phyloP scores from a whole-genome alignment of 2,797 vertebrate species.

The Enteromius thamalakanensis region DNA sequence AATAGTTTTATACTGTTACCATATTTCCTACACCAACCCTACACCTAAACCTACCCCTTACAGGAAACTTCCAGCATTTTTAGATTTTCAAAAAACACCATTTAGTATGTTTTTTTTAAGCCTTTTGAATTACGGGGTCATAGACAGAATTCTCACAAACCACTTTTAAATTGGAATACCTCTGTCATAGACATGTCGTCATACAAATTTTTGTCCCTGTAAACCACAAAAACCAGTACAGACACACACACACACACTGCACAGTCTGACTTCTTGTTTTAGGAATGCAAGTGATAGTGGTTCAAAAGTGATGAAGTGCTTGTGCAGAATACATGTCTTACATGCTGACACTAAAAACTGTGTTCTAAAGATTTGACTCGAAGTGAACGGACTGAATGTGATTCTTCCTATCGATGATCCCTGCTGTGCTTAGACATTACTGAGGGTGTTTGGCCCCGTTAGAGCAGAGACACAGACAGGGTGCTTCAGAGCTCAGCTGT shows the following conservation, averaged over 20 bases:
- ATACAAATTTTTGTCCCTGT: no score
- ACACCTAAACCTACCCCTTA: no score
- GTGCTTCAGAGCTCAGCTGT: constrained; percentile 16
- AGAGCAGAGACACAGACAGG: constrained; percentile 17
- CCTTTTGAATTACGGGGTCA: no score
- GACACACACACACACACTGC: background rate
- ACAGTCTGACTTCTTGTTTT: background rate
- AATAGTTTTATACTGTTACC: no score
- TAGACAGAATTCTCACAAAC: no score
- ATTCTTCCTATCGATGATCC: constrained; percentile 24
- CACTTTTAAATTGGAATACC: no score
- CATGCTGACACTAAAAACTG: background rate
- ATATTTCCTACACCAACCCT: no score
- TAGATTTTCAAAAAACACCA: no score
- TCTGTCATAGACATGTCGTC: no score
- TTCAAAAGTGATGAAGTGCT: background rate
- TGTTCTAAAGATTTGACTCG: background rate
- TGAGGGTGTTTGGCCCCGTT: background rate
- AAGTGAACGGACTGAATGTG: constrained; percentile 8
- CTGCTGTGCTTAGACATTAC: constrained; percentile 24
- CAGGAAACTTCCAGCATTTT: no score
- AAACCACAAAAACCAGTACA: no score
- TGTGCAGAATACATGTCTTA: background rate
- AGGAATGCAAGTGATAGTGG: constrained; percentile 9
- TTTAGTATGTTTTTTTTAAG: no score